Evolutionary conservation across 2,113 vertebrate genomes (phyloP).

Genomic region (Lipotes vexillifer): DNA sequence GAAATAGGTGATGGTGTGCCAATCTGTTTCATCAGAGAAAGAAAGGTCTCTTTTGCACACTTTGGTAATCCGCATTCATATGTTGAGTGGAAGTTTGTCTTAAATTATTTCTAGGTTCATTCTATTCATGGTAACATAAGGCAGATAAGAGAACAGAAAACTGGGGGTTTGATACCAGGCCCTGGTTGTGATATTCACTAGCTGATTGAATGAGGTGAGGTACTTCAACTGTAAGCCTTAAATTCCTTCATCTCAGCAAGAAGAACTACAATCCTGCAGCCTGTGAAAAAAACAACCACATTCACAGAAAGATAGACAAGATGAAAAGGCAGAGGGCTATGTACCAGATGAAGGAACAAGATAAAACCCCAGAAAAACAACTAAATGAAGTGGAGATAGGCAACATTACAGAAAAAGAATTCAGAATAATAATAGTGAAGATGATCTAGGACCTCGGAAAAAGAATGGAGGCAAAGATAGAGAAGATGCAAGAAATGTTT

Average conservation of each 20-base stretch:
- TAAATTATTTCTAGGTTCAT: background rate
- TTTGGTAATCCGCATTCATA: background rate
- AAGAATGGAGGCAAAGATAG: too few species aligned
- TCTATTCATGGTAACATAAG: background rate
- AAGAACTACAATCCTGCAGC: too few species aligned
- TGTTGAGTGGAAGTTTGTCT: background rate
- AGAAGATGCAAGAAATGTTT: too few species aligned
- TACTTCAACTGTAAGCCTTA: background rate
- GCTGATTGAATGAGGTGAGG: background rate
- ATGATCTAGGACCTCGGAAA: too few species aligned
- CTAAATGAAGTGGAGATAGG: too few species aligned
- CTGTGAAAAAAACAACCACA: too few species aligned
- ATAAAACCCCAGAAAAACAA: too few species aligned
- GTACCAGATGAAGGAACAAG: too few species aligned
- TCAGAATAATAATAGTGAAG: too few species aligned
- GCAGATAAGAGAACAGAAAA: background rate
- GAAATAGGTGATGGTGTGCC: background rate
- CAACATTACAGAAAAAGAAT: too few species aligned
- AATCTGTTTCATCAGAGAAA: background rate
- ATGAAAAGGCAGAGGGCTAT: too few species aligned
- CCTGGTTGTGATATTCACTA: background rate
- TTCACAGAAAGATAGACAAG: too few species aligned
- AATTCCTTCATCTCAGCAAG: background rate
- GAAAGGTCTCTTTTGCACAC: background rate
- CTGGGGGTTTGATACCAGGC: background rate